Base-by-base conservation (phyloP, 2,888 invertebrate genomes). In the Megastigmus dorsalis region DNA sequence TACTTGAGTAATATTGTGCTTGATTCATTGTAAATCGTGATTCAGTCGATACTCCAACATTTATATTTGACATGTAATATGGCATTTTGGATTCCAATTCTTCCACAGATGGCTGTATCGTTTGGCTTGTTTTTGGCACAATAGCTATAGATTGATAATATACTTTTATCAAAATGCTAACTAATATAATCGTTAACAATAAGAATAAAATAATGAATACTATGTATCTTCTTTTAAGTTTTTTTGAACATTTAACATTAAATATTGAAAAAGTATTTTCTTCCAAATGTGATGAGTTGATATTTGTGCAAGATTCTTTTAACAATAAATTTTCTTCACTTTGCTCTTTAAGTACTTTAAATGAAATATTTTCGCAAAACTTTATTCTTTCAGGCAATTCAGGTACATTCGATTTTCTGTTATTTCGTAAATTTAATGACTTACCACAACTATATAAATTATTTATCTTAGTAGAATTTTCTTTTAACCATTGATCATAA, bases 401-500 rank as follows among this genome's bases (percentile, higher is more conserved):
- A 45, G n/a, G 33, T 43, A 20, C 28, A 54, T 66, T 65, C 26
- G 26, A 33, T 15, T 69, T n/a, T 28, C n/a, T 18, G 7, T n/a
- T 41, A 66, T 52, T 76, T 45, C 62, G 67, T 52, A 62, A 26
- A 62, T 33, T 15, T 15, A 41, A 20, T 69, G 60, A 75, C 77
- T 75, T 68, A 76, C 75, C 79, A 71, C 28, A 23, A 23, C 18
- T 20, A 20, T 71, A 67, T 7, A 78, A 76, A 69, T 59, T 36
- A 38, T 71, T 65, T 59, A 74, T 63, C 3, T 60, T 9, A 30
- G 30, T 30, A 45, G 26, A 36, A 67, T 77, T 63, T 43, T 74
- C 36, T 57, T 57, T 1, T 2, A 57, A 36, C 60, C 72, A 62
- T 20, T 62, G 33, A 33, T 83, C 79, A 77, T 85, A 86, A 48